Evolutionary conservation across 2,888 invertebrate species (phyloP).

Genomic region (Drosophila diplacantha): DNA sequence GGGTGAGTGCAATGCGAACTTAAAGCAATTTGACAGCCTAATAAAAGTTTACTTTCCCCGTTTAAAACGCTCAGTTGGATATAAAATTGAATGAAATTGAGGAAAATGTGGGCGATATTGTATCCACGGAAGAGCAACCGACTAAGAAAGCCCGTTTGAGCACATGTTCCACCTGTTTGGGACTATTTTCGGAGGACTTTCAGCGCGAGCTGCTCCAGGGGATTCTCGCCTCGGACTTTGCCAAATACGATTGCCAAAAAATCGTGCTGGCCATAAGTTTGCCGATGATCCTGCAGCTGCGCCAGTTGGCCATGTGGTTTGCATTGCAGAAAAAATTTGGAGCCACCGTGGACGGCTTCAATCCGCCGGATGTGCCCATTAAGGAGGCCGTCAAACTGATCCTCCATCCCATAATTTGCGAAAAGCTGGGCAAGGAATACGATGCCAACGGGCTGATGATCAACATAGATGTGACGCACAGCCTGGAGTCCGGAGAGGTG

Average conservation of each 20-base stretch:
- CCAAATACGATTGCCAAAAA: constrained; percentile 82
- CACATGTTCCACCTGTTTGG: constrained; percentile 85
- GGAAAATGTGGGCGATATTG: not conserved
- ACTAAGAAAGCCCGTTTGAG: constrained; percentile 79
- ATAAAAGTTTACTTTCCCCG: not conserved
- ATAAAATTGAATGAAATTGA: constrained; percentile 41
- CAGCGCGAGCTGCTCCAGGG: constrained; percentile 79
- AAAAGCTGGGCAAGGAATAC: constrained; percentile 79
- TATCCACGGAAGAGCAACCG: constrained; percentile 34
- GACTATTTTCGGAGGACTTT: constrained; percentile 82
- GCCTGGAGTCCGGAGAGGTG: constrained; percentile 81
- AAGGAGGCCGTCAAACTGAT: constrained; percentile 91
- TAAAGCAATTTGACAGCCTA: not conserved
- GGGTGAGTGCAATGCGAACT: constrained; percentile 77
- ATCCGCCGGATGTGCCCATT: constrained; percentile 79
- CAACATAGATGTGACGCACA: constrained; percentile 78
- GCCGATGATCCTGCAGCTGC: constrained; percentile 83
- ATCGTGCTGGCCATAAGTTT: constrained; percentile 85
- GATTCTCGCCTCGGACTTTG: constrained; percentile 79
- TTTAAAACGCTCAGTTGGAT: constrained; percentile 47
- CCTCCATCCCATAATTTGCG: constrained; percentile 81
- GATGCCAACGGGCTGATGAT: constrained; percentile 80
- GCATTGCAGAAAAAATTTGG: constrained; percentile 81
- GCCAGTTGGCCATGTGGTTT: constrained; percentile 83
- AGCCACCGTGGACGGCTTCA: constrained; percentile 74